Percentiles rank a stretch among this genome's conserved stretches.
These are phyloP conservation scores for Xiphophorus hellerii DNA, from an alignment of 2,113 vertebrate species.

Conservation along the genomic window DNA sequence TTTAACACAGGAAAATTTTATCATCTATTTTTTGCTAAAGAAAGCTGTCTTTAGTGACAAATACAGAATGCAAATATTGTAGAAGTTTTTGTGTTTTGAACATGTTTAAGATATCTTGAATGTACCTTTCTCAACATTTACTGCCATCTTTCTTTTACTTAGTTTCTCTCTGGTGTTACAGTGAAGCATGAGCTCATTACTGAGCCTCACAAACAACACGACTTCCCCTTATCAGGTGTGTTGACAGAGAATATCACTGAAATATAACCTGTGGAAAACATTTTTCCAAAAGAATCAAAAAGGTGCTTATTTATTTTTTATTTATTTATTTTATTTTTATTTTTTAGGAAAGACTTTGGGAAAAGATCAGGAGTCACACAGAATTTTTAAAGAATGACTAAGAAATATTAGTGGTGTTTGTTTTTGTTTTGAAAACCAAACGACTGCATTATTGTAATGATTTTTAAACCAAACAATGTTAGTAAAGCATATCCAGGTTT, in stretches of 20 bases:
- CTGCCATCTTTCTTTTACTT: background rate
- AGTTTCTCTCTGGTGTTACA: background rate
- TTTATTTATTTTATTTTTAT: too few relatives aligned
- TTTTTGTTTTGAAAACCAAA: too few relatives aligned
- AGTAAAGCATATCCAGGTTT: too few relatives aligned
- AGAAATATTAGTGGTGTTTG: too few relatives aligned
- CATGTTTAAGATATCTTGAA: background rate
- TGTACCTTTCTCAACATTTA: background rate
- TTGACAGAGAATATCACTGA: background rate
- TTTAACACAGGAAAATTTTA: background rate
- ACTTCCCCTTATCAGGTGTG: constrained; percentile 54
- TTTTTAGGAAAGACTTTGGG: too few relatives aligned
- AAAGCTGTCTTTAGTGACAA: background rate
- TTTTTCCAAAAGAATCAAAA: background rate
- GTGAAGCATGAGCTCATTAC: constrained; percentile 64
- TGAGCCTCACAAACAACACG: constrained; percentile 41
- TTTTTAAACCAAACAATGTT: too few relatives aligned
- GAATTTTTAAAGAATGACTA: too few relatives aligned
- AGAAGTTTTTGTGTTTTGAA: background rate
- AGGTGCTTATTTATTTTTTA: background rate
- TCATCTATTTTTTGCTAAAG: background rate
- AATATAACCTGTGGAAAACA: background rate
- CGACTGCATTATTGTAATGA: too few relatives aligned
- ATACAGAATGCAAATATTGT: background rate
- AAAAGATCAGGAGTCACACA: too few relatives aligned